Conservation (phyloP, 2,888 invertebrate species). For the Callyntrura guangdongensis region DNA sequence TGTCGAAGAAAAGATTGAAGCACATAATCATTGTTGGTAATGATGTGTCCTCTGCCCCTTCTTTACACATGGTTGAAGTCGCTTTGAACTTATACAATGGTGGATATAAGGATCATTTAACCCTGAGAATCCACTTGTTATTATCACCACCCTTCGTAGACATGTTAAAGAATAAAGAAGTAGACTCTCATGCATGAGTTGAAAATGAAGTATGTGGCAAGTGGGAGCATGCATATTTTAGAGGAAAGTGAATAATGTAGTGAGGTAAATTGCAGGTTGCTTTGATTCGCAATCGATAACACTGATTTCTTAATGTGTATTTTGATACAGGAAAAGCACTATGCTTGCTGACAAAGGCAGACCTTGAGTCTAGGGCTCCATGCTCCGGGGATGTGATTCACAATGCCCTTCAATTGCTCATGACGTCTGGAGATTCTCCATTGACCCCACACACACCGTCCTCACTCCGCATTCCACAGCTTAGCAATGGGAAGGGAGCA, state of each 20-base stretch:
- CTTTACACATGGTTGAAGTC: conserved; percentile 60
- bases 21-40: conserved; percentile 26
- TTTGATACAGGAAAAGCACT: conserved; percentile 92
- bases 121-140: conserved; percentile 1
- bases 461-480: conserved; percentile 82
- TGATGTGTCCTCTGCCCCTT: conserved; percentile 58
- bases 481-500: conserved; percentile 79
- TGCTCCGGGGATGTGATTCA: conserved; percentile 97
- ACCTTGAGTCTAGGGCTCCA: conserved; percentile 96
- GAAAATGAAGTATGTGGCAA: neutral
- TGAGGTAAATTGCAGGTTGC: neutral
- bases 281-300: conserved; percentile 18
- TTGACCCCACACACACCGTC: conserved; percentile 85
- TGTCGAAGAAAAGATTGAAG: conserved; percentile 38
- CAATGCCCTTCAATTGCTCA: conserved; percentile 95
- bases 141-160: neutral
- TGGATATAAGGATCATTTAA: conserved; percentile 62
- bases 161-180: neutral
- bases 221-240: neutral
- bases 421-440: conserved; percentile 86
- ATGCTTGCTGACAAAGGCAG: conserved; percentile 95
- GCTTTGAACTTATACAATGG: conserved; percentile 40
- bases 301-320: conserved; percentile 25
- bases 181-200: neutral
- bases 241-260: neutral